Conservation (phyloP, 2,888 invertebrate species). For the Diarsia brunnea region DNA sequence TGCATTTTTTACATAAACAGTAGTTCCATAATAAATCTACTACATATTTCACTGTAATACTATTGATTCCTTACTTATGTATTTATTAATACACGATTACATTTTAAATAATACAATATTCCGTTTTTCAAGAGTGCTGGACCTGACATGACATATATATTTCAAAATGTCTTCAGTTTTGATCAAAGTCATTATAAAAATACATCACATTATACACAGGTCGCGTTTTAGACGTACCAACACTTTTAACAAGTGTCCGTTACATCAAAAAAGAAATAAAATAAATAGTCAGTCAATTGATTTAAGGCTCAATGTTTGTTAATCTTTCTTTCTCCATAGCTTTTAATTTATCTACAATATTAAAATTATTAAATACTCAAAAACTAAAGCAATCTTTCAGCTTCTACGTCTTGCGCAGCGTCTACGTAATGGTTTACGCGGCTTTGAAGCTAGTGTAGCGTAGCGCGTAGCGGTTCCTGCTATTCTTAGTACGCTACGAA, state of each 20-base stretch:
- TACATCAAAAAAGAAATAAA: no score
- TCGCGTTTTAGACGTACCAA: background rate
- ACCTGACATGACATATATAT: background rate
- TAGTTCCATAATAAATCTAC: background rate
- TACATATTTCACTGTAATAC: background rate
- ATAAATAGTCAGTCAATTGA: background rate
- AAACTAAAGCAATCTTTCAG: background rate
- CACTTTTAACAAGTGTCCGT: no score
- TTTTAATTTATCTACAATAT: background rate
- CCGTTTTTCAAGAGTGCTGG: background rate
- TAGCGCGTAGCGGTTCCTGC: background rate
- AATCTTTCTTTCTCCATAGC: background rate
- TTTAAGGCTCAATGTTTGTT: background rate
- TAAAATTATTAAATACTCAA: background rate
- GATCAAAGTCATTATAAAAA: no score
- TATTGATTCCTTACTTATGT: background rate
- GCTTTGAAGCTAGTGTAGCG: no score
- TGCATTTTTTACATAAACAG: background rate
- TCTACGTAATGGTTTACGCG: background rate
- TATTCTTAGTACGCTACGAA: background rate
- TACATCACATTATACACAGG: background rate
- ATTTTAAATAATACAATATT: background rate
- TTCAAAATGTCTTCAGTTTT: background rate
- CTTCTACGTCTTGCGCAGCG: no score
- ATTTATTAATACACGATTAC: background rate